Evolutionary conservation across 2,888 invertebrate genomes (phyloP).

Genomic region (Hyalella azteca): DNA sequence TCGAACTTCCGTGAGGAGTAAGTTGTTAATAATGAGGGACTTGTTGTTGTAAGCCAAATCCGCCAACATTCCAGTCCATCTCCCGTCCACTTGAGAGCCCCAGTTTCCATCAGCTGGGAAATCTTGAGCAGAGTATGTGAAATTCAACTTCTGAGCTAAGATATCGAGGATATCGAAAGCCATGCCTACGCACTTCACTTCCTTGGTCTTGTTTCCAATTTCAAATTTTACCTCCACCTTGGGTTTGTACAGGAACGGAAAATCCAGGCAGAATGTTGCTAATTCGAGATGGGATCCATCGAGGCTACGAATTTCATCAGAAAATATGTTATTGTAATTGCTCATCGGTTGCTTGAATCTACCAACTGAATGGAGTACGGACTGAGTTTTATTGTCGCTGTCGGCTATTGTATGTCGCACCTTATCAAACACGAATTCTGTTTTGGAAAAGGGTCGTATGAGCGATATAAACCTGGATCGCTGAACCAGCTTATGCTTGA

Average conservation of each 20-base stretch:
- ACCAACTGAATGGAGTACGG: neutral
- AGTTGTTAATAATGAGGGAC: conserved; percentile 25
- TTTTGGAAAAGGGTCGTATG: neutral
- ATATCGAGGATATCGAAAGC: conserved; percentile 23
- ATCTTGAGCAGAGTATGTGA: conserved; percentile 12
- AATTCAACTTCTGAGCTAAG: neutral
- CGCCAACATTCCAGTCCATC: conserved; percentile 42
- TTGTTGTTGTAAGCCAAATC: conserved; percentile 35
- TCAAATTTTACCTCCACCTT: neutral
- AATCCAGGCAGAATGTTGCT: neutral
- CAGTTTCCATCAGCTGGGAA: neutral
- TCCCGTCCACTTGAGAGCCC: conserved; percentile 35
- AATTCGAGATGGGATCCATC: neutral
- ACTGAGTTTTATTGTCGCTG: neutral
- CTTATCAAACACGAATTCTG: neutral
- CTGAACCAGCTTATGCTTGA: conserved; percentile 27
- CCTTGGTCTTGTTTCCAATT: too few relatives aligned
- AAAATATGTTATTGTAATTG: conserved; percentile 5
- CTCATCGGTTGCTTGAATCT: neutral
- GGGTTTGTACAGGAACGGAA: neutral
- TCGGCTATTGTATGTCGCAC: neutral
- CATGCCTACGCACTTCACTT: neutral
- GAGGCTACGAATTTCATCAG: neutral
- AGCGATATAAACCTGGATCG: conserved; percentile 36
- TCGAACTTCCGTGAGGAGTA: conserved; percentile 14